These are phyloP conservation scores for Dasysyrphus albostriatus DNA, from an alignment of 2,888 invertebrate species.

Conservation along the genomic window DNA sequence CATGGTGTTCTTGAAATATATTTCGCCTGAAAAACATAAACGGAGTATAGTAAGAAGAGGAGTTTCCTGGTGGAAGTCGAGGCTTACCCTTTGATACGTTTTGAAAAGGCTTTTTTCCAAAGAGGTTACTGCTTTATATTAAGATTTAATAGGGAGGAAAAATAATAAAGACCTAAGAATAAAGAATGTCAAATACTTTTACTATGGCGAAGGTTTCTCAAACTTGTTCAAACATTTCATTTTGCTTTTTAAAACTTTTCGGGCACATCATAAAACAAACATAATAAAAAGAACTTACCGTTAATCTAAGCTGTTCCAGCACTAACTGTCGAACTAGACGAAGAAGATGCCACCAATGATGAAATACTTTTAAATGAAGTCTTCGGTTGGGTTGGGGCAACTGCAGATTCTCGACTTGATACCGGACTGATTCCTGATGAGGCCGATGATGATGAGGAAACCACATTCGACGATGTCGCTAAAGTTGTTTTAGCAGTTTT, in stretches of 20 bases:
- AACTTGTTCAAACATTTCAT: conserved; percentile 9
- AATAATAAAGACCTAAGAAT: no score
- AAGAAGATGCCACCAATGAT: conserved; percentile 71
- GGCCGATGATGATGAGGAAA: conserved; percentile 63
- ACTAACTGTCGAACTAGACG: conserved; percentile 66
- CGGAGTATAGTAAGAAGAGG: no score
- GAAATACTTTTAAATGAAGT: conserved; percentile 76
- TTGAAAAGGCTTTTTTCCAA: no score
- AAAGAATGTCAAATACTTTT: no score
- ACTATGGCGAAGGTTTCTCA: neutral
- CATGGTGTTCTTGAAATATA: neutral
- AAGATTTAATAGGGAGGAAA: no score
- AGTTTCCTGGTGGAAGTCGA: no score
- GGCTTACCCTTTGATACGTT: no score
- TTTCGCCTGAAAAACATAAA: no score
- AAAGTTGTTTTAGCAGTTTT: conserved; percentile 51
- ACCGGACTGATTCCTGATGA: neutral
- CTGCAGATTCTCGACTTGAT: conserved; percentile 40
- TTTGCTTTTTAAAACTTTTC: neutral
- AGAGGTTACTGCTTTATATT: no score
- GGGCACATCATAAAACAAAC: neutral
- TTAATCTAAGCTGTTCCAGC: conserved; percentile 62
- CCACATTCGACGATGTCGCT: conserved; percentile 73
- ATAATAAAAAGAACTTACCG: conserved; percentile 53
- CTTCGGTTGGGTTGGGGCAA: conserved; percentile 61